Percentiles rank a stretch among this genome's conserved stretches.
Conservation (phyloP, 2,888 invertebrate genomes). For the Mactromeris polynyma region DNA sequence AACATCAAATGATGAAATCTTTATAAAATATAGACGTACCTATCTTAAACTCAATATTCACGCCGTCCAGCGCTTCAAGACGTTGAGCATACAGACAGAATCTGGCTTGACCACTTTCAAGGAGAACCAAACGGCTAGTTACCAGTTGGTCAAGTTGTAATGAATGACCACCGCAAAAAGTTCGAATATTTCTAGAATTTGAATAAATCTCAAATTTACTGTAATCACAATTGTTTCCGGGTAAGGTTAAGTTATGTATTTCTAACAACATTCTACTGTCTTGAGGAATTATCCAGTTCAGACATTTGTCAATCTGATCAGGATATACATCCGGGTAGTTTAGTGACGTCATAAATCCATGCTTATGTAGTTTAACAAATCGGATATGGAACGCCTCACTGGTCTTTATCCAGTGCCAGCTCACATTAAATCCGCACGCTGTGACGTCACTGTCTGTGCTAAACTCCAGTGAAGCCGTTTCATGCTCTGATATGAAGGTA, state of each 20-base stretch:
- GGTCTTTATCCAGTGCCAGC: conserved; percentile 52
- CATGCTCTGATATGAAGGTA: conserved; percentile 47
- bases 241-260: not conserved
- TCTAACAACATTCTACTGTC: conserved; percentile 24
- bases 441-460: conserved; percentile 65
- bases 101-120: not conserved
- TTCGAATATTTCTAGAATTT: not conserved
- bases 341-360: conserved; percentile 91
- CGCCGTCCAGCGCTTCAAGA: not conserved
- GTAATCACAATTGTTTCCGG: conserved; percentile 9
- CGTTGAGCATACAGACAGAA: conserved; percentile 24
- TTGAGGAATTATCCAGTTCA: conserved; percentile 89
- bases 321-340: conserved; percentile 92
- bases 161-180: conserved; percentile 28
- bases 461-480: conserved; percentile 59
- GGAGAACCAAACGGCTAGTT: not conserved
- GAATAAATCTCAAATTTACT: not conserved
- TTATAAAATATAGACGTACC: not conserved
- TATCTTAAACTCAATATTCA: not conserved
- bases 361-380: not conserved
- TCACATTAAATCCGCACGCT: conserved; percentile 62
- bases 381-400: conserved; percentile 6
- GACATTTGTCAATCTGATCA: conserved; percentile 91
- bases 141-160: too few species aligned
- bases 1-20: too few species aligned